Base-by-base conservation (phyloP, 2,888 invertebrate species). In the Troglohyphantes excavatus region DNA sequence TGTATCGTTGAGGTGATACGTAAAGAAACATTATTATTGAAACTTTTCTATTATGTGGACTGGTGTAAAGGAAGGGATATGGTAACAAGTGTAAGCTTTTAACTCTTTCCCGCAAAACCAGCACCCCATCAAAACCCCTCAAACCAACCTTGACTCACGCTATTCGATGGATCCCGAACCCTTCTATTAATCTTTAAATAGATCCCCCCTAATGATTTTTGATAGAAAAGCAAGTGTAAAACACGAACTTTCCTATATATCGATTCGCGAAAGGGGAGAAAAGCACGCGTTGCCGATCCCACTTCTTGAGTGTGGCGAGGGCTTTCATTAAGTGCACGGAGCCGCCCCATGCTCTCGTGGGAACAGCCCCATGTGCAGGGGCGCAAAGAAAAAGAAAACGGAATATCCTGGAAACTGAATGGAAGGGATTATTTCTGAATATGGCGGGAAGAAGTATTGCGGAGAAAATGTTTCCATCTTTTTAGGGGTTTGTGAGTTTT, bases 271-370 rank as follows among this genome's bases (percentile, higher is more conserved):
- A 21, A 9, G 39, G 21, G 65, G 27, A 17, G 53, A 53, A 53
- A n/a, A 39, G 7, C 39, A 39, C 7, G 39, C 39, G 39, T 39
- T 23, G 23, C n/a, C 61, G 17, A 17, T 23, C 19, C 19, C 19
- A 11, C 39, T 39, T 39, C 39, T n/a, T n/a, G n/a, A n/a, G n/a
- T n/a, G 33, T 33, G 33, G 46, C 11, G 43, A 23, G 27, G 53
- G 59, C 75, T 61, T 75, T 61, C 75, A 75, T 61, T 75, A 75
- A 59, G 75, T 33, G 27, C 13, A 13, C 17, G 6, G 72, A 19
- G 53, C 63, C 78, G 19, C 65, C 65, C 59, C 75, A 39, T 29
- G 27, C 33, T 61, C 27, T 72, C 82, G 82, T 82, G 82, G 70
- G 82, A 82, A 82, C 9, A 9, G n/a, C 11, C 6, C 53, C 82